Evolutionary conservation across 64 coral and sea anemone genomes (phyloP), one percentile per base, ranked within the genome.

Genomic region (Porites australiensis): DNA sequence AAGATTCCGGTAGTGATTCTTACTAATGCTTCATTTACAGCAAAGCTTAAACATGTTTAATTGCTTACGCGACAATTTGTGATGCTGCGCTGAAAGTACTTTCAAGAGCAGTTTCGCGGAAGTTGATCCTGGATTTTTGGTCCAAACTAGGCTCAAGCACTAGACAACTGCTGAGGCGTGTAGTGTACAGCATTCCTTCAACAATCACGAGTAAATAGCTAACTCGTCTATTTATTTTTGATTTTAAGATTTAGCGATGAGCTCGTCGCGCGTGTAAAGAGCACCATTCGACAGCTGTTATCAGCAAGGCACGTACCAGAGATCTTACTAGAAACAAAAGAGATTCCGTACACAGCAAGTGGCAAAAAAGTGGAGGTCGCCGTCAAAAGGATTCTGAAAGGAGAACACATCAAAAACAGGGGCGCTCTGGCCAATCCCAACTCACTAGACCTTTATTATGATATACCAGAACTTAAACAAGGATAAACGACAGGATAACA

Each of bases 281-380:
- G 52, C n/a, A 82, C 77, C 5, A 96, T 99, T 44, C 94, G 98
- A 10, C 75, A 16, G 53, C 76, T 93, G 21, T 63, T 99, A 37
- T 96, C 98, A 2, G 89, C 98, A 16, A 77, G 98, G 50, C 98
- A 99, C 51, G 85, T 99, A 11, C 98, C 98, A 60, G 75, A 92
- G n/a, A 27, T 91, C 22, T 74, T 99, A 14, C 70, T 99, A 47
- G 94, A 94, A 83, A 99, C 89, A 9, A 87, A 89, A 44, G 98
- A 99, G 69, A 99, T 99, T 9, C 98, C 98, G 53, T 95, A 96
- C 79, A 99, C 98, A 50, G 78, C 91, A 4, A 99, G 94, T 52
- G 98, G 98, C 4, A 99, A 99, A 79, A 99, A 99, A 87, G 94
- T 99, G 5, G 98, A 99, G 81, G 94, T 99, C 0, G 98, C 94